A percentile compares a stretch with the other conserved stretches of the same genome.
Conservation (phyloP, 2,888 invertebrate species). For the Venustoraphidia nigricollis region DNA sequence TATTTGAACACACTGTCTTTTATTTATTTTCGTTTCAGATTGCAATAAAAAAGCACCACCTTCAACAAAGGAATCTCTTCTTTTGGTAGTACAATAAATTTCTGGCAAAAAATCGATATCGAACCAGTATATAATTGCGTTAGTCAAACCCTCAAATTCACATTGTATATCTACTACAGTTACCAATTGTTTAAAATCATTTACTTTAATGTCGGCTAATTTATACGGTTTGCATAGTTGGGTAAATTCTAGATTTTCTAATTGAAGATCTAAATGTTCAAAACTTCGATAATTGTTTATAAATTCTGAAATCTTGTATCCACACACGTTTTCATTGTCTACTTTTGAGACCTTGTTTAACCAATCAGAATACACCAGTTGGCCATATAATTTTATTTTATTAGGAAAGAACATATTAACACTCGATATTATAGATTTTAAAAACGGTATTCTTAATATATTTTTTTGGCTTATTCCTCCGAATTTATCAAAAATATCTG, state of each 20-base stretch:
- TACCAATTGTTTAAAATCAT: slow-evolving; percentile 19
- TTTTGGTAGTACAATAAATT: slow-evolving; percentile 28
- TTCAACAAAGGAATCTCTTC: slow-evolving; percentile 29
- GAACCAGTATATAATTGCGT: slow-evolving; percentile 40
- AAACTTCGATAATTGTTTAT: slow-evolving; percentile 39
- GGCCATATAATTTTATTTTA: slow-evolving; percentile 33
- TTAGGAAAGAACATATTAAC: slow-evolving; percentile 35
- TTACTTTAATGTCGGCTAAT: slow-evolving; percentile 15
- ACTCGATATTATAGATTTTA: slow-evolving; percentile 12
- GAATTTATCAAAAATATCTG: slow-evolving; percentile 35
- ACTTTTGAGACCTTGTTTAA: slow-evolving; percentile 40
- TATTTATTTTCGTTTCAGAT: slow-evolving; percentile 20
- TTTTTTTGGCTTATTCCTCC: slow-evolving; percentile 36
- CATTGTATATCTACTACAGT: slow-evolving; percentile 16
- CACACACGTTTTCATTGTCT: slow-evolving; percentile 35
- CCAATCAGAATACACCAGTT: slow-evolving; percentile 43
- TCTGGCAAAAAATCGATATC: slow-evolving; percentile 30
- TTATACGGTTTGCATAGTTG: slow-evolving; percentile 23
- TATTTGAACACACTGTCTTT: slow-evolving; percentile 23
- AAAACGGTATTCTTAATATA: slow-evolving; percentile 21
- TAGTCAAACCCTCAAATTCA: slow-evolving; percentile 27
- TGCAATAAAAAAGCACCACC: slow-evolving; percentile 32
- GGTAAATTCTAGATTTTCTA: slow-evolving; percentile 27
- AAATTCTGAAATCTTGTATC: slow-evolving; percentile 34
- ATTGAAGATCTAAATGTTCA: slow-evolving; percentile 36